A percentile compares a stretch with the other conserved stretches of the same genome.
These are phyloP conservation scores for Delia radicum DNA, from an alignment of 1,140 invertebrate genomes.

Conservation along the genomic window DNA sequence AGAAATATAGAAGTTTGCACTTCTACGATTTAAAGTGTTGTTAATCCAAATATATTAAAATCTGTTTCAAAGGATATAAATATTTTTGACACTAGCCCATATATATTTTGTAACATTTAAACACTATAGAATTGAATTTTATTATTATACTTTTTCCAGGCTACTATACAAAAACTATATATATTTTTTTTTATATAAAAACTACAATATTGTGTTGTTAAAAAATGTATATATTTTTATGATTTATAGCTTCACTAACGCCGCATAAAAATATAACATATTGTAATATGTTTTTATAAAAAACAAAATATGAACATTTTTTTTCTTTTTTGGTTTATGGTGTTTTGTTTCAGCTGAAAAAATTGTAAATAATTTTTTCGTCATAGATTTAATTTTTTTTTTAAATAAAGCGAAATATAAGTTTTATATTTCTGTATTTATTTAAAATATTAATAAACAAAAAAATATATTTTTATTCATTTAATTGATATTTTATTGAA, in stretches of 20 bases:
- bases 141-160: too few species aligned
- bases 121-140: too few species aligned
- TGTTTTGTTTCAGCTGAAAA: background rate
- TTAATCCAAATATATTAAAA: too few species aligned
- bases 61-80: too few species aligned
- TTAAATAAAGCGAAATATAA: too few species aligned
- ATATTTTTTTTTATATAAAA: too few species aligned
- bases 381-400: background rate
- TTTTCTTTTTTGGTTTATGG: background rate
- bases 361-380: background rate
- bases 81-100: too few species aligned
- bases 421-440: background rate
- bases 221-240: background rate
- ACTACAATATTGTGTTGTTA: too few species aligned
- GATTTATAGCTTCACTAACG: background rate
- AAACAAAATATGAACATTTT: background rate
- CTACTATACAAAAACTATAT: too few species aligned
- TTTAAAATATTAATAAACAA: background rate
- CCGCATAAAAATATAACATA: background rate
- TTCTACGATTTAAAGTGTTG: too few species aligned
- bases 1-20: too few species aligned
- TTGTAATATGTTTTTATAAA: background rate
- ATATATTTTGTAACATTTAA: too few species aligned
- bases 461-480: background rate
- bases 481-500: slow-evolving; percentile 10